A percentile compares a stretch with the other conserved stretches of the same genome.
Evolutionary conservation across 2,113 vertebrate species (phyloP).

Genomic region (Otis tarda): DNA sequence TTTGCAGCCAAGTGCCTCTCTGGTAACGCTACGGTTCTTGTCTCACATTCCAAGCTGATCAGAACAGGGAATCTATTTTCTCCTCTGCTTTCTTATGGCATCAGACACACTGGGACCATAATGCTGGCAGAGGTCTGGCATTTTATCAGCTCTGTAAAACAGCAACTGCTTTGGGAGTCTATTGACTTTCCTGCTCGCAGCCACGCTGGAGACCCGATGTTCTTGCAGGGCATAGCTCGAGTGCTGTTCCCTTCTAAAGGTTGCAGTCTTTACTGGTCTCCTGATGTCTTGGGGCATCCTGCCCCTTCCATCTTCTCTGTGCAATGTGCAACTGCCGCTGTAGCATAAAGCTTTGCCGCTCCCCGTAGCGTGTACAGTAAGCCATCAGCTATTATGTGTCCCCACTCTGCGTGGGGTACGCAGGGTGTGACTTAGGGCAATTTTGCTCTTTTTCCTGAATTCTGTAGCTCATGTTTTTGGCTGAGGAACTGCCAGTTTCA

Average conservation of each 20-base stretch:
- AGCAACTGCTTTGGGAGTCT: neutral
- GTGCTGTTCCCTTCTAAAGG: neutral
- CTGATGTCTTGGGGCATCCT: neutral
- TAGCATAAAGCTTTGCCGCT: neutral
- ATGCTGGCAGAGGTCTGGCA: neutral
- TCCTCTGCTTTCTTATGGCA: neutral
- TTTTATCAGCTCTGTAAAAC: neutral
- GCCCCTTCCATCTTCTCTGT: neutral
- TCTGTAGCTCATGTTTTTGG: neutral
- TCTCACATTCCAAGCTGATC: neutral
- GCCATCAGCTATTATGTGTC: rapidly evolving
- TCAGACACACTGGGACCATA: neutral
- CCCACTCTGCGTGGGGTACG: rapidly evolving
- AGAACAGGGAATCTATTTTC: neutral
- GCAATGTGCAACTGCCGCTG: neutral
- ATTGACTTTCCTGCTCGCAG: neutral
- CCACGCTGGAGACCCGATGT: neutral
- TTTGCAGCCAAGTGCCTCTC: neutral
- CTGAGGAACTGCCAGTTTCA: neutral
- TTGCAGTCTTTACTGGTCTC: neutral
- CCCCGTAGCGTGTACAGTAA: neutral
- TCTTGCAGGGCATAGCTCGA: neutral
- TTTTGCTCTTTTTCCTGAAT: neutral
- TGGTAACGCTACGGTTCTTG: neutral
- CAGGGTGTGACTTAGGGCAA: neutral